Evolutionary conservation across 2,797 vertebrate species (phyloP).

Genomic region (Pseudochaenichthys georgianus): DNA sequence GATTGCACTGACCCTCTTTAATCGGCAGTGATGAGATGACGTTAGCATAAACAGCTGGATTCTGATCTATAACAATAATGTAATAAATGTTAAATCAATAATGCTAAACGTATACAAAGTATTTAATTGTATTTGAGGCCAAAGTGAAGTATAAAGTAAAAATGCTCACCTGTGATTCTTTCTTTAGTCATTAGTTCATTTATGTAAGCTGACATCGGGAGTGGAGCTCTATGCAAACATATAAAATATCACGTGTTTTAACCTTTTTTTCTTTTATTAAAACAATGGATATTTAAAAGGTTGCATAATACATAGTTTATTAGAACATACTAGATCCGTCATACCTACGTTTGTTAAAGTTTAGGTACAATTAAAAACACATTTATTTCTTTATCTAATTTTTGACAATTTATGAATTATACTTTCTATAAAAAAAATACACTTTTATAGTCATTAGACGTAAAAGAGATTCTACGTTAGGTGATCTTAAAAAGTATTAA

Average conservation of each 20-base stretch:
- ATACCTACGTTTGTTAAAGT: too few species aligned
- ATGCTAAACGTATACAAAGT: background rate
- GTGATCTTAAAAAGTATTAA: too few species aligned
- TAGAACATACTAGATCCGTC: too few species aligned
- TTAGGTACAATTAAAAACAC: too few species aligned
- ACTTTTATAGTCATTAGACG: too few species aligned
- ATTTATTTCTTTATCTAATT: too few species aligned
- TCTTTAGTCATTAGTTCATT: conserved; percentile 10
- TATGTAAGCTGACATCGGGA: conserved; percentile 29
- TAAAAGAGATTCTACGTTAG: too few species aligned
- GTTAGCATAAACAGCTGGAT: conserved; percentile 55
- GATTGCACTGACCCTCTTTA: conserved; percentile 8
- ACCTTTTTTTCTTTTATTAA: too few species aligned
- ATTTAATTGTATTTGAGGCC: background rate
- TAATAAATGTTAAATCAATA: background rate
- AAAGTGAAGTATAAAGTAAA: background rate
- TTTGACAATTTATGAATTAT: too few species aligned
- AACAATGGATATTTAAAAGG: too few species aligned
- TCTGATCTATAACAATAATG: conserved; percentile 15
- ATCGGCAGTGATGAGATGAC: conserved; percentile 7
- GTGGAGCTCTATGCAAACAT: conserved; percentile 44
- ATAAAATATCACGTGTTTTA: background rate
- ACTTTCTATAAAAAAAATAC: too few species aligned
- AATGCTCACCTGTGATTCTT: background rate
- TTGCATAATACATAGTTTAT: too few species aligned